Percentiles rank a stretch among this genome's conserved stretches.
phyloP scores from a whole-genome alignment of 2,888 invertebrate species.

The Erebia aethiops region DNA sequence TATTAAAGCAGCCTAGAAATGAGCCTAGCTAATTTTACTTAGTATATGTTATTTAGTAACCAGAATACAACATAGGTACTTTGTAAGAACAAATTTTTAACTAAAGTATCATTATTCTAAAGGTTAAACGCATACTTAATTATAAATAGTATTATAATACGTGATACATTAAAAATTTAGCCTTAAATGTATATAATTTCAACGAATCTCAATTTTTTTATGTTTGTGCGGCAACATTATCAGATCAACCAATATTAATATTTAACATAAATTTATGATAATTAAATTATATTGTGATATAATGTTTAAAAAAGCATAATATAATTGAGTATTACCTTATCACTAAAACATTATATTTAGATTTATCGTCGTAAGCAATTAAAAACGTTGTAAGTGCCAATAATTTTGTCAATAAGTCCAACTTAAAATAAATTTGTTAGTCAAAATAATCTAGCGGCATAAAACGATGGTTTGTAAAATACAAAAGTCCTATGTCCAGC shows the following conservation, averaged over 20 bases:
- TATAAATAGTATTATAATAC: neutral
- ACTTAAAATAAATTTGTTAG: neutral
- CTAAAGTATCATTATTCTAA: neutral
- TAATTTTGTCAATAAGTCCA: neutral
- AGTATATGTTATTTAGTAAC: neutral
- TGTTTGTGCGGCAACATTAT: slow-evolving; percentile 15
- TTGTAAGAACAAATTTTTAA: neutral
- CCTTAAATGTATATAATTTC: slow-evolving; percentile 12
- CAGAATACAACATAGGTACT: neutral
- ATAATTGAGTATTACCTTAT: slow-evolving; percentile 49
- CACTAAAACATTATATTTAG: slow-evolving; percentile 31
- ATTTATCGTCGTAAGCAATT: neutral
- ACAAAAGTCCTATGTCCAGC: neutral
- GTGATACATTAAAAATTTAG: neutral
- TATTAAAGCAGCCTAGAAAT: neutral
- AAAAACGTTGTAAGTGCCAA: neutral
- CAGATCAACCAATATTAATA: slow-evolving; percentile 9
- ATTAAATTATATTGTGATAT: neutral
- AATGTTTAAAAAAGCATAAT: neutral
- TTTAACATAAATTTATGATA: slow-evolving; percentile 8
- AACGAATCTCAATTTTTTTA: slow-evolving; percentile 12
- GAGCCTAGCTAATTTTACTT: neutral
- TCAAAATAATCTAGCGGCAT: too few relatives aligned
- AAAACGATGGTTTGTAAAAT: too few relatives aligned
- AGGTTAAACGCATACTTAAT: slow-evolving; percentile 11